Percentiles rank a stretch among this genome's conserved stretches.
Evolutionary conservation across 1,140 invertebrate species (phyloP).

Genomic region (Lepidurus couesii): DNA sequence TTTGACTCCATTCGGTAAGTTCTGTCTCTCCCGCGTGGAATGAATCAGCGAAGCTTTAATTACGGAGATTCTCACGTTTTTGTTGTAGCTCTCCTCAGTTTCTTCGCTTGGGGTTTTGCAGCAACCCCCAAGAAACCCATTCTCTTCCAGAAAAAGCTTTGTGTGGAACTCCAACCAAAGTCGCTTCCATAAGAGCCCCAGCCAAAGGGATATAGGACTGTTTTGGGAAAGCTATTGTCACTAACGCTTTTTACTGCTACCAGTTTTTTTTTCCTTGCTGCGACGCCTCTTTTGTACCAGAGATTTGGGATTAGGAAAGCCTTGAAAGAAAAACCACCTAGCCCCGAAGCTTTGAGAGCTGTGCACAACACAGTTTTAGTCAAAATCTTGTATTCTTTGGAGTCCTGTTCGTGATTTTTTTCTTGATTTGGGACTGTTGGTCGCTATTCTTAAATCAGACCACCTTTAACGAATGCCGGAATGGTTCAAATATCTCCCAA

Average conservation of each 20-base stretch:
- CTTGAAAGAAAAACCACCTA: background rate
- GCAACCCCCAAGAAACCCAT: background rate
- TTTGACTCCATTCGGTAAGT: background rate
- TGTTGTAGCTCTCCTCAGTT: background rate
- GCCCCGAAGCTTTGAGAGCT: background rate
- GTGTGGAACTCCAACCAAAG: background rate
- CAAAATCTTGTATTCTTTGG: background rate
- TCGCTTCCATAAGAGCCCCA: background rate
- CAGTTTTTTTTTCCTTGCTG: background rate
- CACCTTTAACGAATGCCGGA: background rate
- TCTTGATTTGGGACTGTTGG: background rate
- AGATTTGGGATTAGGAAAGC: conserved; percentile 2
- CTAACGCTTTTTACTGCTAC: background rate
- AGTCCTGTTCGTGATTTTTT: background rate
- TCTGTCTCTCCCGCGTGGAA: background rate
- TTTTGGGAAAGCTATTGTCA: background rate
- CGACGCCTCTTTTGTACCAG: background rate
- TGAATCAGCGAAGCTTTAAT: conserved; percentile 19
- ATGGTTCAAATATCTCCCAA: background rate
- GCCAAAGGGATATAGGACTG: background rate
- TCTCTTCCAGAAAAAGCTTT: conserved; percentile 3
- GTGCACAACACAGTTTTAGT: background rate
- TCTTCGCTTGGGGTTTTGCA: background rate
- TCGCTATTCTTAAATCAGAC: background rate
- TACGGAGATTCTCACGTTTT: conserved; percentile 13